Conservation (phyloP, 2,113 vertebrate species). For the Centropus unirufus region DNA sequence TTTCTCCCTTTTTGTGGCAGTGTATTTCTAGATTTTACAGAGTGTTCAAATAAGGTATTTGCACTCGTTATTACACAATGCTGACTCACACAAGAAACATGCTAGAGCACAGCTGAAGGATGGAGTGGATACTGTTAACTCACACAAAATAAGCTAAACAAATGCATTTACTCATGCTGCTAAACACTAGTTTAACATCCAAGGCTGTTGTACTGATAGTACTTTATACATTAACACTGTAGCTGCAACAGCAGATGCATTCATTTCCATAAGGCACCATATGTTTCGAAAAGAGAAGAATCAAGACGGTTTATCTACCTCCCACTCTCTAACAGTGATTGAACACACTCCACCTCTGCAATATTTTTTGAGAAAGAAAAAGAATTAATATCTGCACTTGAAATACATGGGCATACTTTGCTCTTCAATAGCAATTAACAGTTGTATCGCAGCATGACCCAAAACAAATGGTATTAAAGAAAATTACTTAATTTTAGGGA, state of each 20-base stretch:
- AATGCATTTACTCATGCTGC: not conserved
- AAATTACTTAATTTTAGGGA: not conserved
- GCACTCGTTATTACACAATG: not conserved
- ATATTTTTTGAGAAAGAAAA: not conserved
- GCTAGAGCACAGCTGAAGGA: not conserved
- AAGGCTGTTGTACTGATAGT: not conserved
- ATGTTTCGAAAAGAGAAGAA: not conserved
- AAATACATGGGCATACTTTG: not conserved
- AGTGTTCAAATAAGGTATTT: not conserved
- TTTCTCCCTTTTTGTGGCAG: not conserved
- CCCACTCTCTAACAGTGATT: not conserved
- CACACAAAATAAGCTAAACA: not conserved
- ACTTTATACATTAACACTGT: not conserved
- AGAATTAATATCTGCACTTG: not conserved
- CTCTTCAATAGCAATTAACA: not conserved
- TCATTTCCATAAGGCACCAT: not conserved
- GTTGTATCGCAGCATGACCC: not conserved
- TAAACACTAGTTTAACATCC: not conserved
- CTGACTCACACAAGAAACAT: conserved; percentile 8
- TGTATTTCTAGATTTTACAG: not conserved
- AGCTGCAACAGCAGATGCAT: not conserved
- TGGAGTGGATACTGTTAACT: not conserved
- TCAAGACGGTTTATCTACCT: not conserved
- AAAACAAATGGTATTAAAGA: not conserved
- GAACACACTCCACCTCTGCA: not conserved